Conservation (phyloP, 1,140 invertebrate genomes). For the Solenopsis fugax region DNA sequence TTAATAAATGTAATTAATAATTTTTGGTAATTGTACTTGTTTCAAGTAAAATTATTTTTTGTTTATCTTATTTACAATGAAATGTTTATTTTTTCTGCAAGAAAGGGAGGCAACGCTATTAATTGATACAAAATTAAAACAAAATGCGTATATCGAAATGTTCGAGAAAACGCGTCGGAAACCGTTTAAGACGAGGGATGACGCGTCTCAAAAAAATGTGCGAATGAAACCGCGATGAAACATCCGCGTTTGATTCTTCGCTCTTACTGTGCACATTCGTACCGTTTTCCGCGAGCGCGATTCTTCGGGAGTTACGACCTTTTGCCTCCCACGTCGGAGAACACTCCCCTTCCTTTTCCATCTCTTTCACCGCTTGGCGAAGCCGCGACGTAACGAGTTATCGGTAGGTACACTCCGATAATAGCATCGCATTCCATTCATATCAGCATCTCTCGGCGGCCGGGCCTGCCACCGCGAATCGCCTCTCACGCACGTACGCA, state of each 20-base stretch:
- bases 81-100: neutral
- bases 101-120: neutral
- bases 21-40: neutral
- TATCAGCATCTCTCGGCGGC: conserved; percentile 80
- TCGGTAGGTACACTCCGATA: conserved; percentile 82
- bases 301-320: conserved; percentile 65
- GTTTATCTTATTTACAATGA: neutral
- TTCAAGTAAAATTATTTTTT: neutral
- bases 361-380: neutral
- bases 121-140: neutral
- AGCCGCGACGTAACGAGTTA: conserved; percentile 76
- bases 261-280: neutral
- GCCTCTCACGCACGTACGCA: conserved; percentile 28
- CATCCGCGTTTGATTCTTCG: conserved; percentile 2
- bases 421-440: conserved; percentile 85
- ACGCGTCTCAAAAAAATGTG: conserved; percentile 1
- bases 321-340: conserved; percentile 47
- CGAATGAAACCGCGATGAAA: neutral
- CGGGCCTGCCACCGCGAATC: conserved; percentile 57
- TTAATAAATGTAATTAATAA: conserved; percentile 2
- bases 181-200: neutral
- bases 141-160: neutral
- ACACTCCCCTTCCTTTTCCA: neutral
- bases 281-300: conserved; percentile 10
- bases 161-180: neutral